Base-by-base conservation (phyloP, 2,888 invertebrate species). In the Lordiphosa fenestrarum region DNA sequence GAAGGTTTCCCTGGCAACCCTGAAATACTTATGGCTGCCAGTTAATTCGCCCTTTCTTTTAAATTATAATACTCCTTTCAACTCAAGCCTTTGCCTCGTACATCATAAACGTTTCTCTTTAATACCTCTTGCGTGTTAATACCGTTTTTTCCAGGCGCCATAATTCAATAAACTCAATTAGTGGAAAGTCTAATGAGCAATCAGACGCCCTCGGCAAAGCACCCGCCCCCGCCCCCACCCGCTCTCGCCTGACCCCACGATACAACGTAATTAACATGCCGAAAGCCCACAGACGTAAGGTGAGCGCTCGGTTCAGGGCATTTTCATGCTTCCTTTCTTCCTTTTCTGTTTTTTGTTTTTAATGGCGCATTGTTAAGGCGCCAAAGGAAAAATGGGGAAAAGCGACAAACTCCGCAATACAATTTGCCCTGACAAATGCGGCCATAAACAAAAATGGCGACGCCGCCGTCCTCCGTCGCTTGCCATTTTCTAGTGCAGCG, bases 391-490 rank as follows among this genome's bases (percentile, higher is more conserved):
- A 9, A 12, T 21, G 13, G 40, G 12, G 9, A 35, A 35, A 40
- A 36, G 53, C 50, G 40, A 49, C 62, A 47, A 39, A 38, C 41
- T 46, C 38, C 41, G 73, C 73, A 80, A 69, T 75, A 74, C 73
- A 74, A 74, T 74, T 74, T 74, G 66, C 73, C 47, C 80, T 74
- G 80, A 74, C 76, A 74, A 74, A 74, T 74, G 80, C 73, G 80
- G 66, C 73, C 66, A 81, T 76, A 76, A 76, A 76, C 74, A 76
- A 76, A 81, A 76, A 81, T 77, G 78, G 82, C 74, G 50, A 60
- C 51, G 60, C 44, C 61, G 53, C 25, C 25, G 25, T 25, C 25
- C 25, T 19, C 37, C 37, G 30, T 15, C 40, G 30, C 33, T 38
- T 7, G 57, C 70, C 73, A 75, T 75, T 71, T 78, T 73, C 74